Conservation (phyloP, 2,888 invertebrate species). For the Plebejus anna region DNA sequence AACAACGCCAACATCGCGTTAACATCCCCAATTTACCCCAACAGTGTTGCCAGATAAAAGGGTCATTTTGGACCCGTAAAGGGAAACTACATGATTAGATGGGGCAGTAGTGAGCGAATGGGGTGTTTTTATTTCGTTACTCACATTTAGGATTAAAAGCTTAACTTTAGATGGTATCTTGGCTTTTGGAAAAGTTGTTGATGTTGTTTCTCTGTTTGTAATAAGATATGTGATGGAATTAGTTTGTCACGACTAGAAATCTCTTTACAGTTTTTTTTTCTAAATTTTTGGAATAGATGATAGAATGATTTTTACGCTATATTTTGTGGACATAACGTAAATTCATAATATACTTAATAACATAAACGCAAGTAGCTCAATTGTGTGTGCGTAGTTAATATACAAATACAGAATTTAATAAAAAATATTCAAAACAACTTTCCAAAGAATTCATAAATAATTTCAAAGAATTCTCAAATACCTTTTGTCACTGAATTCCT, state of each 20-base stretch:
- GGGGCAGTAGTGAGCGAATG: conserved; percentile 55
- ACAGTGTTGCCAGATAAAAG: conserved; percentile 64
- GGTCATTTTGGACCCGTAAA: conserved; percentile 50
- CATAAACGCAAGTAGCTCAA: too few relatives aligned
- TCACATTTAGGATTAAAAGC: conserved; percentile 30
- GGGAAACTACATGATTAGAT: conserved; percentile 63
- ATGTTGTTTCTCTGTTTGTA: neutral
- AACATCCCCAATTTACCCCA: conserved; percentile 44
- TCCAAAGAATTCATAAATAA: neutral
- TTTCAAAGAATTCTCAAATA: neutral
- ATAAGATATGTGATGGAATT: neutral
- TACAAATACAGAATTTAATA: too few relatives aligned
- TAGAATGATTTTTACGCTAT: too few relatives aligned
- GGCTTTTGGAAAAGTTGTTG: conserved; percentile 1
- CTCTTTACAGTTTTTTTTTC: neutral
- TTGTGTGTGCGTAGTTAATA: too few relatives aligned
- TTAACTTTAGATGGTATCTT: conserved; percentile 26
- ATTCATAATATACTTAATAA: too few relatives aligned
- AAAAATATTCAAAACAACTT: neutral
- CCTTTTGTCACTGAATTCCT: neutral
- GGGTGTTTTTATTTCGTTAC: conserved; percentile 42
- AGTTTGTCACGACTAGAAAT: neutral
- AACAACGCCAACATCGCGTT: conserved; percentile 39
- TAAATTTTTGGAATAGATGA: too few relatives aligned
- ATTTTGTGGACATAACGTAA: too few relatives aligned